Evolutionary conservation across 2,888 invertebrate species (phyloP).

Genomic region (Acleris sparsana): DNA sequence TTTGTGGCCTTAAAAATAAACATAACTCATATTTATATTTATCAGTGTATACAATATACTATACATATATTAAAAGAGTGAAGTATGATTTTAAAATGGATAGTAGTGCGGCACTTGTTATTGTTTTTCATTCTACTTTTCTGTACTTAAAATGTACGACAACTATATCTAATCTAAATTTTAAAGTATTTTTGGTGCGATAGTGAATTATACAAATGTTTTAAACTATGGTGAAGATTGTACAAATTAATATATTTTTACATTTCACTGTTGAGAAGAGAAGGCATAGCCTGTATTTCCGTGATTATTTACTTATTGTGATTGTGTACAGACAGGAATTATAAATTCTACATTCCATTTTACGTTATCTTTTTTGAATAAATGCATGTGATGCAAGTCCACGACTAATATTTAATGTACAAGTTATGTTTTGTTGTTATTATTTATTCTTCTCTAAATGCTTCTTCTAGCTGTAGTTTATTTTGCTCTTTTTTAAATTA

Average conservation of each 20-base stretch:
- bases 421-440: constrained; percentile 51
- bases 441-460: constrained; percentile 67
- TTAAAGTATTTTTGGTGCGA: constrained; percentile 81
- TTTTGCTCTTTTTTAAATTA: constrained; percentile 47
- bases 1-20: too few relatives aligned
- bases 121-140: constrained; percentile 67
- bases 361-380: constrained; percentile 59
- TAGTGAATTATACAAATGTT: constrained; percentile 82
- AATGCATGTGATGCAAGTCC: constrained; percentile 81
- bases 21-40: background rate
- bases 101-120: constrained; percentile 57
- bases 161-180: constrained; percentile 65
- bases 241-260: constrained; percentile 84
- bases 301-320: constrained; percentile 80
- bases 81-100: constrained; percentile 50
- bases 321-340: constrained; percentile 79
- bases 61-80: background rate
- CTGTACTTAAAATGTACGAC: constrained; percentile 69
- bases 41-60: background rate
- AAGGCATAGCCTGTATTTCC: constrained; percentile 78
- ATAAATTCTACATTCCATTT: constrained; percentile 81
- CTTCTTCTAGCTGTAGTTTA: constrained; percentile 56
- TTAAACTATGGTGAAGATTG: constrained; percentile 73
- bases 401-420: constrained; percentile 75
- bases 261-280: constrained; percentile 78